These are phyloP conservation scores for Napeogenes inachia DNA, from an alignment of 2,888 invertebrate species.

Conservation along the genomic window DNA sequence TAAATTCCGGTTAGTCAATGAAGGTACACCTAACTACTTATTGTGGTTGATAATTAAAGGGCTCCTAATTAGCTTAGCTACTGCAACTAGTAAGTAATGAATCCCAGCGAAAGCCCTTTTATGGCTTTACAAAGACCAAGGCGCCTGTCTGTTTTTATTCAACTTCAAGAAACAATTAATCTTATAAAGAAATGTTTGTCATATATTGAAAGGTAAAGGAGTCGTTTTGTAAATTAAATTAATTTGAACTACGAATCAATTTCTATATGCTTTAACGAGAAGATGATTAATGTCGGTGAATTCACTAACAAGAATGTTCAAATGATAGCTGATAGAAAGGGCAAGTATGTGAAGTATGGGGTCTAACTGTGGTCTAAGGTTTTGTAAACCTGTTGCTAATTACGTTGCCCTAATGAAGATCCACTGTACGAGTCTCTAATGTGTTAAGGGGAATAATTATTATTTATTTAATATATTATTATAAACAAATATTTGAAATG, in stretches of 20 bases:
- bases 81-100: slow-evolving; percentile 27
- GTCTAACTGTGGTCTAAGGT: slow-evolving; percentile 27
- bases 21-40: slow-evolving; percentile 34
- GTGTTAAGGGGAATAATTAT: slow-evolving; percentile 8
- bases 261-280: not conserved
- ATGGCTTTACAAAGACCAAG: slow-evolving; percentile 3
- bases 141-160: slow-evolving; percentile 2
- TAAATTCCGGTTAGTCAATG: not conserved
- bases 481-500: no score
- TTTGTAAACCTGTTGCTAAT: slow-evolving; percentile 34
- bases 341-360: slow-evolving; percentile 14
- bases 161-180: not conserved
- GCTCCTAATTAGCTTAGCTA: slow-evolving; percentile 38
- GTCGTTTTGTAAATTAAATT: not conserved
- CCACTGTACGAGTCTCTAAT: slow-evolving; percentile 49
- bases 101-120: slow-evolving; percentile 6
- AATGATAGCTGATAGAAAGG: not conserved
- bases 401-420: slow-evolving; percentile 46
- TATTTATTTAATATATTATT: not conserved
- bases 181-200: not conserved
- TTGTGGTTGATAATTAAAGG: slow-evolving; percentile 40
- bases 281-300: not conserved
- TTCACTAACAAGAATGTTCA: not conserved
- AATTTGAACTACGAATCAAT: not conserved
- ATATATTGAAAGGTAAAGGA: not conserved